Evolutionary conservation across 2,113 vertebrate genomes (phyloP).

Genomic region (Indicator indicator): DNA sequence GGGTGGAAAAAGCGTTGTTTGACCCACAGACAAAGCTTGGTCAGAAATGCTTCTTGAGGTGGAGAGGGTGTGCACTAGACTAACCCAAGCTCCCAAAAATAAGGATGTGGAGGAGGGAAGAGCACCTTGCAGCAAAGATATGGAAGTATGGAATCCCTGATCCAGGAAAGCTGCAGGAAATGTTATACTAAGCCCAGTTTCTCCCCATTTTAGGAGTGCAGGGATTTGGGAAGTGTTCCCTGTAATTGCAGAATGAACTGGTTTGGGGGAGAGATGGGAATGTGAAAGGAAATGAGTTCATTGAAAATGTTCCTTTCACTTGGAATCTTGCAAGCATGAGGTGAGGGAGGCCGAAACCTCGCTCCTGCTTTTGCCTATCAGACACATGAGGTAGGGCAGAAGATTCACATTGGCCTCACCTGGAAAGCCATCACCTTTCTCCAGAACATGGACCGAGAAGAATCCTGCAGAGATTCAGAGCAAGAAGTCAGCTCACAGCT

Average conservation of each 20-base stretch:
- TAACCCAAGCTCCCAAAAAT: not conserved
- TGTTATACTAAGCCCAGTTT: not conserved
- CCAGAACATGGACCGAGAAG: constrained; percentile 23
- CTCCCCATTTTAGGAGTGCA: not conserved
- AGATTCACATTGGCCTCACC: constrained; percentile 19
- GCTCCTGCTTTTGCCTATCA: not conserved
- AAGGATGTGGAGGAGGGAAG: not conserved
- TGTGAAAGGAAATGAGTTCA: not conserved
- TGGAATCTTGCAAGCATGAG: not conserved
- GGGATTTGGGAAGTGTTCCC: not conserved
- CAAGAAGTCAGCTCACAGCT: not conserved
- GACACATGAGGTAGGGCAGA: not conserved
- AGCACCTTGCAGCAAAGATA: not conserved
- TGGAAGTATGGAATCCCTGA: not conserved
- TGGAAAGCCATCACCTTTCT: constrained; percentile 37
- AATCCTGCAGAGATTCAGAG: constrained; percentile 43
- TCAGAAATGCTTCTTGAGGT: not conserved
- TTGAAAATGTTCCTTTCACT: not conserved
- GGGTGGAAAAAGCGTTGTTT: not conserved
- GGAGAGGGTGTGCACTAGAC: not conserved
- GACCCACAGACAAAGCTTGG: not conserved
- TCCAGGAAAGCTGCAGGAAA: not conserved
- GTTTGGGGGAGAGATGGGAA: not conserved
- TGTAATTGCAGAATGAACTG: not conserved
- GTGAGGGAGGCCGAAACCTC: not conserved